Conservation (phyloP, 1,140 invertebrate species). For the Atta colombica region DNA sequence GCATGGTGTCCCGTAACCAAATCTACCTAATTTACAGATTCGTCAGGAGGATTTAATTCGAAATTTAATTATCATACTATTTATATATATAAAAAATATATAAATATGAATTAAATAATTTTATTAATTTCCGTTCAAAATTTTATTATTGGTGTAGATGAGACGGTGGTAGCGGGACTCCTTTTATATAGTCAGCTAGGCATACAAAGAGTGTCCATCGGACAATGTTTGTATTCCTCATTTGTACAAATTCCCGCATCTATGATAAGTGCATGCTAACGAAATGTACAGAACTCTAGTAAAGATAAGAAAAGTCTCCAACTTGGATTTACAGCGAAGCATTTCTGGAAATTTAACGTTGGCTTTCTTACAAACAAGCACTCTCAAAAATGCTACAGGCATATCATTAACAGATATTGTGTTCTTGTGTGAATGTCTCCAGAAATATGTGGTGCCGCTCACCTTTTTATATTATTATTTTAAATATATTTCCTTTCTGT, state of each 20-base stretch:
- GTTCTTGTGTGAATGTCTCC: conserved; percentile 5
- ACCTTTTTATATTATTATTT: conserved; percentile 8
- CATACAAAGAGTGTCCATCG: conserved; percentile 29
- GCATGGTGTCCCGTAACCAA: not conserved
- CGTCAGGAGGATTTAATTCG: not conserved
- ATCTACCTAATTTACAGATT: not conserved
- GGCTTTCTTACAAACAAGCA: conserved; percentile 24
- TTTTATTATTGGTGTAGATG: conserved; percentile 1
- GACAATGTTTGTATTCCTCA: conserved; percentile 48
- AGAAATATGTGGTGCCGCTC: not conserved
- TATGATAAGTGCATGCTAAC: conserved; percentile 66
- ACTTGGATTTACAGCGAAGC: conserved; percentile 46
- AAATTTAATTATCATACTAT: not conserved
- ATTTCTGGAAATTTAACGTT: conserved; percentile 43
- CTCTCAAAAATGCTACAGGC: conserved; percentile 51
- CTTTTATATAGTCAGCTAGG: conserved; percentile 29
- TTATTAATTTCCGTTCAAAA: not conserved
- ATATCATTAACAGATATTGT: conserved; percentile 35
- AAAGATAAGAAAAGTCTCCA: conserved; percentile 37
- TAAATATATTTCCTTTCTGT: not conserved
- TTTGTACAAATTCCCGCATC: conserved; percentile 57
- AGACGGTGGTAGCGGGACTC: conserved; percentile 1
- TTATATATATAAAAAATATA: not conserved
- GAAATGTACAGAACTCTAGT: conserved; percentile 46
- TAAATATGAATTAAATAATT: too few species aligned